Evolutionary conservation across 2,888 invertebrate genomes (phyloP).

Genomic region (Drosophila atripex): DNA sequence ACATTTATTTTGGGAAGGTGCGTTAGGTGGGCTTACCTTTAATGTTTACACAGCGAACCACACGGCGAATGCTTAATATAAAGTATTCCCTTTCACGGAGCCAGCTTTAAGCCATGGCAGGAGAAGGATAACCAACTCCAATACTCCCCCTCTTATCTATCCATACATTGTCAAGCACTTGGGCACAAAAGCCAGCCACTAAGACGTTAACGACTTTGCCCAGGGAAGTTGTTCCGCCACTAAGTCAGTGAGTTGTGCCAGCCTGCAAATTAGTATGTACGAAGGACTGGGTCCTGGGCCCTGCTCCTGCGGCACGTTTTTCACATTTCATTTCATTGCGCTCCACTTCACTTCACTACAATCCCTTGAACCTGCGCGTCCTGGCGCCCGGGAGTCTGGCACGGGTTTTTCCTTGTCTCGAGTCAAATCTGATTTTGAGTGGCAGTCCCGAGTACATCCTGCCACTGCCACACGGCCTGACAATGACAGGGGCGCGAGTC

Average conservation of each 20-base stretch:
- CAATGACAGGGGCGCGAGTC: constrained; percentile 69
- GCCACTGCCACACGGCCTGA: constrained; percentile 44
- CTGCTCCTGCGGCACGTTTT: constrained; percentile 66
- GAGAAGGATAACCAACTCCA: background rate
- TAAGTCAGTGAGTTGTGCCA: constrained; percentile 16
- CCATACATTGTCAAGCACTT: constrained; percentile 6
- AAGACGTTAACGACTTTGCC: constrained; percentile 23
- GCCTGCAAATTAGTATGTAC: constrained; percentile 30
- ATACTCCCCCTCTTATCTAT: background rate
- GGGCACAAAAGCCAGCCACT: constrained; percentile 9
- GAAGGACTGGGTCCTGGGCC: background rate
- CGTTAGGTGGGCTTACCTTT: constrained; percentile 19
- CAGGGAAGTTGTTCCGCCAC: constrained; percentile 14
- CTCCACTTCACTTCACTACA: constrained; percentile 6
- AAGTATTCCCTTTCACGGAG: constrained; percentile 32
- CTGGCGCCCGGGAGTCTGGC: background rate
- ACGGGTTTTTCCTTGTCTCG: constrained; percentile 5
- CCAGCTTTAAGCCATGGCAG: constrained; percentile 12
- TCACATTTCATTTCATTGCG: constrained; percentile 62
- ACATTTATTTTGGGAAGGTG: constrained; percentile 28
- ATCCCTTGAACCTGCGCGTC: background rate
- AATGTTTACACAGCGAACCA: constrained; percentile 32
- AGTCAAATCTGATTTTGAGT: constrained; percentile 61
- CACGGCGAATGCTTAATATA: constrained; percentile 37
- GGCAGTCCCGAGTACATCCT: constrained; percentile 33